Percentiles rank a stretch among this genome's conserved stretches.
phyloP scores from a whole-genome alignment of 2,113 vertebrate genomes.

The human (Homo sapiens) region GRCh38 chr5:122742501-122743000 shows the following conservation, averaged over 20 bases:
- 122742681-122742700: neutral
- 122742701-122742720: neutral
- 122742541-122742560: neutral
- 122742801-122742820: neutral
- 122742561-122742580: neutral
- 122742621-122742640: neutral
- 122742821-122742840: neutral
- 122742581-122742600: neutral
- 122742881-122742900: neutral
- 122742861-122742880: neutral
- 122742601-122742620: neutral
- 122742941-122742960: neutral
- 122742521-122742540: neutral
- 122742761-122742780: neutral
- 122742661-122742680: neutral
- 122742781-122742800: neutral
- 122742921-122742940: neutral
- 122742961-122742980: neutral
- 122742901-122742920: neutral
- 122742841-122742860: neutral
- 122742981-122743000: conserved; percentile 7
- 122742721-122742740: neutral
- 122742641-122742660: neutral
- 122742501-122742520: neutral
- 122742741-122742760: neutral